Evolutionary conservation across 2,113 vertebrate genomes (phyloP).

Genomic region (Dasyprocta punctata): DNA sequence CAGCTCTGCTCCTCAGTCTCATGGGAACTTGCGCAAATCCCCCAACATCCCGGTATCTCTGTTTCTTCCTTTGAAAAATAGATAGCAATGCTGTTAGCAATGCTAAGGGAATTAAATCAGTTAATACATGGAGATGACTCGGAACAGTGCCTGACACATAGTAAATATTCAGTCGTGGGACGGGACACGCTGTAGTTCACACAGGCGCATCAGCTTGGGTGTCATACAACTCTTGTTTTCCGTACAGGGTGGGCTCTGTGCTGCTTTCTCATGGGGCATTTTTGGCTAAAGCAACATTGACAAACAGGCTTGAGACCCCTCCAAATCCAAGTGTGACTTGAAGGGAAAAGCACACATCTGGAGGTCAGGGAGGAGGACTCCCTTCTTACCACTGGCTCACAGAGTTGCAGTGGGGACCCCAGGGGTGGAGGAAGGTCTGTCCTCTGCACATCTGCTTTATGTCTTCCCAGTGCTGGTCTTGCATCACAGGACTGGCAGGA

Average conservation of each 20-base stretch:
- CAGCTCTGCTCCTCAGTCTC: background rate
- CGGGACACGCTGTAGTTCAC: background rate
- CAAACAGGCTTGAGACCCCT: background rate
- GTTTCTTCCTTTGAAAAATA: background rate
- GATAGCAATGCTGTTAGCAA: background rate
- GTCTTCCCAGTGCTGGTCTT: slow-evolving; percentile 21
- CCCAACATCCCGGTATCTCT: background rate
- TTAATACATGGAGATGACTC: background rate
- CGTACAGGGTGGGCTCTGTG: accelerated
- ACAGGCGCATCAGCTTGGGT: accelerated
- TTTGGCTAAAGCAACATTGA: background rate
- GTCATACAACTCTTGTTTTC: background rate
- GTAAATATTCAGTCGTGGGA: background rate
- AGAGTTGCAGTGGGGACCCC: background rate
- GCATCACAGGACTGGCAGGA: background rate
- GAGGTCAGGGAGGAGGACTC: background rate
- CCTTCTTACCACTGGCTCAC: accelerated
- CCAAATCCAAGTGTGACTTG: background rate
- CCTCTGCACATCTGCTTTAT: slow-evolving; percentile 15
- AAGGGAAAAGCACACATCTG: background rate
- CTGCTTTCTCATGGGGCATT: background rate
- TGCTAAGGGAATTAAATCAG: background rate
- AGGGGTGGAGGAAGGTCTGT: background rate
- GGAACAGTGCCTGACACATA: background rate
- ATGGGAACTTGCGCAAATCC: background rate